A percentile compares a stretch with the other conserved stretches of the same genome.
These are phyloP conservation scores for Gobio gobio DNA, from an alignment of 2,113 vertebrate species.

Conservation along the genomic window DNA sequence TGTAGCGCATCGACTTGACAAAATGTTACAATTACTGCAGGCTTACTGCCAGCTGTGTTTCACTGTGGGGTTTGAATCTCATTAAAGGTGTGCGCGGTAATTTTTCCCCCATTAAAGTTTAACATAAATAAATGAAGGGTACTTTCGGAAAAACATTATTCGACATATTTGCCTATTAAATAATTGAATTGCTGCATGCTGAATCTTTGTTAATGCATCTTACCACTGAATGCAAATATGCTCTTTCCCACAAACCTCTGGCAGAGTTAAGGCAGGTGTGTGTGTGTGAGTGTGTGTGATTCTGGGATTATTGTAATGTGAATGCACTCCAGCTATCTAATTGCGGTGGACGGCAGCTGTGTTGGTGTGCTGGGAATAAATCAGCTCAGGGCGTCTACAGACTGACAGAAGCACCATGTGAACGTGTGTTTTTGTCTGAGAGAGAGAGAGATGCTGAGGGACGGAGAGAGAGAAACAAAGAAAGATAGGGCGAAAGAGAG, in stretches of 20 bases:
- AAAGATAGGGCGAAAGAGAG: not conserved
- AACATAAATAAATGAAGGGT: not conserved
- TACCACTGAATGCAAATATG: not conserved
- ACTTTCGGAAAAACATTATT: not conserved
- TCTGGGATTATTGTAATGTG: slow-evolving; percentile 12
- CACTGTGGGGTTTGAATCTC: slow-evolving; percentile 8
- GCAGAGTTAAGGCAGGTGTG: not conserved
- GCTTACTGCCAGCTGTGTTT: slow-evolving; percentile 14
- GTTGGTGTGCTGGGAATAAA: slow-evolving; percentile 1
- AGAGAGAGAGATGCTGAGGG: not conserved
- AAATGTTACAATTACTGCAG: slow-evolving; percentile 12
- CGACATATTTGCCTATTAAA: not conserved
- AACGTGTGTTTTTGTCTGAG: slow-evolving; percentile 43
- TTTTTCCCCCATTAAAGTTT: not conserved
- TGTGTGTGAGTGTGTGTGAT: slow-evolving; percentile 29
- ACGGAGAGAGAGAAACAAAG: slow-evolving; percentile 49
- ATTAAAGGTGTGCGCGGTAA: not conserved
- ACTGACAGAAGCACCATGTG: slow-evolving; percentile 10
- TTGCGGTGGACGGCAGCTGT: not conserved
- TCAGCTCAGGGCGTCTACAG: slow-evolving; percentile 11
- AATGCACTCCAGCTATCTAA: slow-evolving; percentile 26
- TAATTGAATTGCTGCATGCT: not conserved
- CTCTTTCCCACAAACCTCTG: not conserved
- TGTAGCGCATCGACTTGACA: not conserved
- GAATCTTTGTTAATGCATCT: not conserved